Conservation (phyloP, 1,140 invertebrate genomes). For the Steinernema khuongi region DNA sequence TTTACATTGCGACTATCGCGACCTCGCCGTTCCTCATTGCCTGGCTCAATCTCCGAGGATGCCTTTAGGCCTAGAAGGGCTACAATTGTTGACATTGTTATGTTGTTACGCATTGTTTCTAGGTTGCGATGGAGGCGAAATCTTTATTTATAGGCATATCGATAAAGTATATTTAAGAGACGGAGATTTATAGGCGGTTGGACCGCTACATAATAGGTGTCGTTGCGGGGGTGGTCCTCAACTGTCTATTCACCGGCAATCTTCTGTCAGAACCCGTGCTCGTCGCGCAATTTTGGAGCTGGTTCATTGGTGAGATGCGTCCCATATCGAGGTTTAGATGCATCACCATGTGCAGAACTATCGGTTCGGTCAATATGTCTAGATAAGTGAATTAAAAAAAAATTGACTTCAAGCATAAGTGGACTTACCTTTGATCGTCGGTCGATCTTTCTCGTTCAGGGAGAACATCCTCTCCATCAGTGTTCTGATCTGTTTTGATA, state of each 20-base stretch:
- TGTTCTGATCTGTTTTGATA: neutral
- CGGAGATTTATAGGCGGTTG: no score
- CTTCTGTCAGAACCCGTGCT: neutral
- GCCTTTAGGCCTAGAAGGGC: slow-evolving; percentile 26
- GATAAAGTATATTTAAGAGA: no score
- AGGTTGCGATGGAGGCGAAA: no score
- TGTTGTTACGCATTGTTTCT: neutral
- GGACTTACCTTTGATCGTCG: slow-evolving; percentile 27
- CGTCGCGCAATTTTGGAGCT: neutral
- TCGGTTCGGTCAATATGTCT: neutral
- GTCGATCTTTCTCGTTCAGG: slow-evolving; percentile 29
- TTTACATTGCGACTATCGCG: slow-evolving; percentile 36
- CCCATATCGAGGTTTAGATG: slow-evolving; percentile 3
- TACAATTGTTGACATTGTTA: neutral
- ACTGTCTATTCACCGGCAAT: neutral
- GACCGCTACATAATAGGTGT: no score
- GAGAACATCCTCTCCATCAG: slow-evolving; percentile 24
- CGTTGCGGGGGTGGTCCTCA: neutral
- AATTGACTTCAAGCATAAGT: no score
- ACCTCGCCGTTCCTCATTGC: slow-evolving; percentile 36
- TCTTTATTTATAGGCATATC: no score
- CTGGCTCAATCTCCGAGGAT: slow-evolving; percentile 38
- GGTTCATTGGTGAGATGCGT: neutral
- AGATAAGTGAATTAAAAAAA: no score
- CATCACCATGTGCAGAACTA: slow-evolving; percentile 8